Evolutionary conservation across 2,113 vertebrate species (phyloP), one percentile per base, ranked within the genome.

Genomic region (Dipodomys spectabilis): DNA sequence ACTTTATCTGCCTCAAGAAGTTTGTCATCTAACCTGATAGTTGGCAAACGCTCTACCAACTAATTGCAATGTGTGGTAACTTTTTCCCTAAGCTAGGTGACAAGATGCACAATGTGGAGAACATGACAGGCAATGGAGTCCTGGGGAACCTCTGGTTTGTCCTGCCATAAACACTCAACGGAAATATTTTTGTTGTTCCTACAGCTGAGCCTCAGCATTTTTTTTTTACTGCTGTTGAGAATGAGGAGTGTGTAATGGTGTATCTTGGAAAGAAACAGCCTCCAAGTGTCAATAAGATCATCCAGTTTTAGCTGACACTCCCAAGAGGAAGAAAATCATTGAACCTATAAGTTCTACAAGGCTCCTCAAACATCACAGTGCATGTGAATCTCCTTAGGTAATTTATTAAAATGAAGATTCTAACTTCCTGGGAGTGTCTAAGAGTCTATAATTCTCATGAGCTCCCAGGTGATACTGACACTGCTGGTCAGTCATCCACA

Each of bases 291-390:
- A 64, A 30, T 20, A 82, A 12, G 23, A 94, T 72, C n/a, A 86
- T 60, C 62, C 68, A 35, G 44, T 75, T 90, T 79, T 32, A 80
- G 23, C n/a, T 35, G 88, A 74, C 64, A 79, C 9, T 88, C 9
- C 60, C 82, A 94, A 84, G 8, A 39, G 78, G 78, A 85, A 86
- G 30, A 23, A 75, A 88, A 92, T 92, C 19, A 19, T 12, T 82
- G 72, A 95, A 25, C 32, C 45, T 77, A 82, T 86, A 92, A 91
- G 22, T 74, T 60, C 65, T 27, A 19, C 19, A 71, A 2, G 68
- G 20, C 60, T 92, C 79, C 30, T 65, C 30, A 71, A n/a, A 81
- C 49, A 69, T 53, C 60, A 65, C 0, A 32, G 27, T 88, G 62
- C 27, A 2, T 49, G 4, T 69, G 80, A 82, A 91, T 80, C 79